phyloP scores from a whole-genome alignment of 2,797 vertebrate genomes.

The Sciurus carolinensis region DNA sequence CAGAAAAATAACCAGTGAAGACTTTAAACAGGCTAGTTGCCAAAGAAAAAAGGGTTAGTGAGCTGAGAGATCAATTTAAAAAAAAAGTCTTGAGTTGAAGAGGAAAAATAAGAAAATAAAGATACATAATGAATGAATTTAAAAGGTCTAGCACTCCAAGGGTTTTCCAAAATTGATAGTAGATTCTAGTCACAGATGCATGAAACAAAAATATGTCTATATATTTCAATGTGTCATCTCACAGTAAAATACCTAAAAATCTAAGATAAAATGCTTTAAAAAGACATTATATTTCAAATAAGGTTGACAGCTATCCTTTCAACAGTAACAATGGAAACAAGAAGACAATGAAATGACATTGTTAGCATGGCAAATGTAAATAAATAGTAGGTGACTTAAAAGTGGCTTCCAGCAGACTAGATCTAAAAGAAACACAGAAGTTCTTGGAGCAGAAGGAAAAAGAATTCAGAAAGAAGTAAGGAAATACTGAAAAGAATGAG shows the following conservation, averaged over 20 bases:
- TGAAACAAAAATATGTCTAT: background rate
- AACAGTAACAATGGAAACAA: background rate
- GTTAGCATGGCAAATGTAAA: no score
- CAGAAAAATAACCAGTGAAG: background rate
- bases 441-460: no score
- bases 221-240: background rate
- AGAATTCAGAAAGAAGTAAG: no score
- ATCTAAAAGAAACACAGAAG: no score
- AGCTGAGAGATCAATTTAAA: background rate
- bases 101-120: background rate
- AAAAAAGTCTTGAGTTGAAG: background rate
- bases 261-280: background rate
- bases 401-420: no score
- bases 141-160: background rate
- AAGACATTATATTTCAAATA: background rate
- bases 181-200: background rate
- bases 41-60: background rate
- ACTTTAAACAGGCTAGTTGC: background rate
- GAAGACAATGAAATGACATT: no score
- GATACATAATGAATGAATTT: background rate
- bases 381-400: no score
- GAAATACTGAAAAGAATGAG: no score
- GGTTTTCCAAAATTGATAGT: background rate
- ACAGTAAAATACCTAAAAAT: conserved; percentile 26
- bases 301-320: conserved; percentile 8